Percentiles rank a stretch among this genome's conserved stretches.
Conservation (phyloP, 2,797 vertebrate genomes). For the Lycodopsis pacificus region DNA sequence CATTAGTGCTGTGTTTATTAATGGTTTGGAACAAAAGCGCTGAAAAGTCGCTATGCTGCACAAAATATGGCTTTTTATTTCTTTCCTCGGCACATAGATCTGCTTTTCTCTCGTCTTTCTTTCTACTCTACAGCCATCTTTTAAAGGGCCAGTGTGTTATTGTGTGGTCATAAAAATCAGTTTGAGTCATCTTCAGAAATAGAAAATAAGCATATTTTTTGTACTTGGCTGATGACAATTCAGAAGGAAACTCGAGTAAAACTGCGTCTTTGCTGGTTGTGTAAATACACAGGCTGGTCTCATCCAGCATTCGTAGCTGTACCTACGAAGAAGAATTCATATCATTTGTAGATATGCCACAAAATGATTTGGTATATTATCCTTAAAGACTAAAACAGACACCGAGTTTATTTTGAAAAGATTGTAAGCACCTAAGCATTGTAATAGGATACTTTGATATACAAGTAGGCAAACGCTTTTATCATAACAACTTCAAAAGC, state of each 20-base stretch:
- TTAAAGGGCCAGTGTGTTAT: slow-evolving; percentile 2
- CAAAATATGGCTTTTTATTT: slow-evolving; percentile 36
- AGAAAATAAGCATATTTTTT: background rate
- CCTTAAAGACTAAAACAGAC: background rate
- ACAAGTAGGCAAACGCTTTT: too few relatives aligned
- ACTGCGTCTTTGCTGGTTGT: background rate
- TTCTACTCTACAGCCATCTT: background rate
- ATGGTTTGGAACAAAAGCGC: slow-evolving; percentile 64
- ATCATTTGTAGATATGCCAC: background rate
- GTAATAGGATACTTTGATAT: too few relatives aligned
- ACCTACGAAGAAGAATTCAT: background rate
- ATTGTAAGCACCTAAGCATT: background rate
- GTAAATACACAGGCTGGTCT: too few relatives aligned
- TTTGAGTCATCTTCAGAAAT: background rate
- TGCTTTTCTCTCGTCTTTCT: slow-evolving; percentile 1
- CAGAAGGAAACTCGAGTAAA: background rate
- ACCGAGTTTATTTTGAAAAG: background rate
- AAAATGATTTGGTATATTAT: background rate
- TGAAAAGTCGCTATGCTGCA: slow-evolving; percentile 47
- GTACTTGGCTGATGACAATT: background rate
- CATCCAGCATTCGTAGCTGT: too few relatives aligned
- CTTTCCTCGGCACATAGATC: slow-evolving; percentile 6
- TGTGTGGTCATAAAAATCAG: background rate
- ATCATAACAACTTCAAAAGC: too few relatives aligned
- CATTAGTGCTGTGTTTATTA: slow-evolving; percentile 70